Evolutionary conservation across 1,140 invertebrate species (phyloP), one percentile per base, ranked within the genome.

Genomic region (Drosophila arawakana): DNA sequence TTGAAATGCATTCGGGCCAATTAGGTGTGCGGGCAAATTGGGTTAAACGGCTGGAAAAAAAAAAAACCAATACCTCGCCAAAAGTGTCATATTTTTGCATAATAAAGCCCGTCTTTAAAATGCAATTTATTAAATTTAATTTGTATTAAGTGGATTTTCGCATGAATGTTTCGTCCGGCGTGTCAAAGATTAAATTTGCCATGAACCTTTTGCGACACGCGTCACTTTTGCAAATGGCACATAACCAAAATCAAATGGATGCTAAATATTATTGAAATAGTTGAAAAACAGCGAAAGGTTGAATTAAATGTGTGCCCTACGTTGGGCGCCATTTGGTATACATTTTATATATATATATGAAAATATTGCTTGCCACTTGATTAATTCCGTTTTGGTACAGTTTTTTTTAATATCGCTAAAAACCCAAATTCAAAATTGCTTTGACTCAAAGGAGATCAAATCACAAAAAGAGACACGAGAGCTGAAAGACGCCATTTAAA

Each of bases 101-200:
- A 82, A 79, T 41, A 78, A 74, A 68, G 62, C 44, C 41, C n/a
- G 25, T 73, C 55, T 68, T 76, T 81, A 76, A 83, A 30, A 86
- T 75, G 80, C 70, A 83, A 82, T 86, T 85, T 85, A 86, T 77
- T 80, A 74, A 83, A 83, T 72, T 72, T 73, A 67, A 83, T 88
- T 82, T 73, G 69, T 68, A 80, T 88, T 80, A 88, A 86, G 69
- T 80, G 73, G 81, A 82, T 86, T 86, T 61, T 43, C 13, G 52
- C 60, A 67, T 60, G 60, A 73, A 54, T 30, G 47, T 72, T 21
- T 25, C 49, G 34, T 50, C 61, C 54, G 46, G 30, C 35, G 37
- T 66, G 55, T 61, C 50, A 59, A 71, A 68, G 52, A 57, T 83
- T 80, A 54, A 80, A 73, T 61, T 72, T 80, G 18, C n/a, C 25